phyloP scores from a whole-genome alignment of 2,113 vertebrate genomes.

The Microtus oregoni region DNA sequence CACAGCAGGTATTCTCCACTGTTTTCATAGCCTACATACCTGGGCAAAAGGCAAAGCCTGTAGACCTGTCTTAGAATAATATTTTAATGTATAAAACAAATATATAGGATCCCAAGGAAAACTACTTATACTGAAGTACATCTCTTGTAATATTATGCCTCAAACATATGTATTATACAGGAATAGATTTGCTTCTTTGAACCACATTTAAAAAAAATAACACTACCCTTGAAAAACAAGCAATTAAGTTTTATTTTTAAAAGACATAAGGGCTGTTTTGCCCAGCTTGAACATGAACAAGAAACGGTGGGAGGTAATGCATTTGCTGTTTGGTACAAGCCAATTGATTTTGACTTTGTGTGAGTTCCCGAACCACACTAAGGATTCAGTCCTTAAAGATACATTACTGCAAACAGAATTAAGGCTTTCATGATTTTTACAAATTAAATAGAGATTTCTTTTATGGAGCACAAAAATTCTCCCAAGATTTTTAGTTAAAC shows the following conservation, averaged over 20 bases:
- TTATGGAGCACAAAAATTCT: constrained; percentile 9
- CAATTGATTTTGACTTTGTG: constrained; percentile 3
- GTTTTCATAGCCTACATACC: not conserved
- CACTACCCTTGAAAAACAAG: constrained; percentile 41
- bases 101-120: not conserved
- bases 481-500: not conserved
- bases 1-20: not conserved
- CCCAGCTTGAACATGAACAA: constrained; percentile 39
- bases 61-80: not conserved
- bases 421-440: constrained; percentile 7
- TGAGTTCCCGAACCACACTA: constrained; percentile 11
- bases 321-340: not conserved
- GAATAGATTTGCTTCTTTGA: constrained; percentile 31
- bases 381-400: constrained; percentile 37
- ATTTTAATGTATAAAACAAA: constrained; percentile 41
- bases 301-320: not conserved
- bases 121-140: not conserved
- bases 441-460: not conserved
- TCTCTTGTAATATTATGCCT: constrained; percentile 30
- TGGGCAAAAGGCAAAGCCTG: not conserved
- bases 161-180: constrained; percentile 4
- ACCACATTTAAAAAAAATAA: not conserved
- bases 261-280: not conserved
- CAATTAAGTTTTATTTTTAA: constrained; percentile 44
- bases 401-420: constrained; percentile 49